Percentiles rank a stretch among this genome's conserved stretches.
These are phyloP conservation scores for Vombatus ursinus DNA, from an alignment of 2,113 vertebrate species.

Conservation along the genomic window DNA sequence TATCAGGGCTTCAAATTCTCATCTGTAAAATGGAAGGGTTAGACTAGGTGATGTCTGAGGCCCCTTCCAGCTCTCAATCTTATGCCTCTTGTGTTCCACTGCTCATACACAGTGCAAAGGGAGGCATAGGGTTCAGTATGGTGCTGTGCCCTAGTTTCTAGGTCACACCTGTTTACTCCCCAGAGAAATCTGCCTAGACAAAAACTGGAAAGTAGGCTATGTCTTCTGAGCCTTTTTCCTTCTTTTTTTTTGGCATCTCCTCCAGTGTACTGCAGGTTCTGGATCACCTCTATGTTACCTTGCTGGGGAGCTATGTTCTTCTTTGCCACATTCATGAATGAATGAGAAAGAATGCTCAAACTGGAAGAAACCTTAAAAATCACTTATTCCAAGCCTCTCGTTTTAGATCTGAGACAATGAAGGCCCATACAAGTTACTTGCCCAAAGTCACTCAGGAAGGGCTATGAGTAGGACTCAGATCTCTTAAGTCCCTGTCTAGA, in stretches of 20 bases:
- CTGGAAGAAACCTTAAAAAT: background rate
- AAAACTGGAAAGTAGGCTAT: conserved; percentile 26
- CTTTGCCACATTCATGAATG: background rate
- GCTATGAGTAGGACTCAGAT: background rate
- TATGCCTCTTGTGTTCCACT: background rate
- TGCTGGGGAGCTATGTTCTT: background rate
- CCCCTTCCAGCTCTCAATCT: background rate
- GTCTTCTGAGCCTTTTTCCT: background rate
- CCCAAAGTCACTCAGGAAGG: background rate
- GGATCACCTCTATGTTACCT: background rate
- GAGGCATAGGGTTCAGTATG: background rate
- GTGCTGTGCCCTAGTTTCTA: background rate
- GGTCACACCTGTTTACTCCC: conserved; percentile 21
- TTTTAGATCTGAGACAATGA: background rate
- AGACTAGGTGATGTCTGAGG: background rate
- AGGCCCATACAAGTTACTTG: background rate
- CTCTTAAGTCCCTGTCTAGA: background rate
- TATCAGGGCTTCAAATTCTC: background rate
- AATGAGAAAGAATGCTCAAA: background rate
- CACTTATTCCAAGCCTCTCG: background rate
- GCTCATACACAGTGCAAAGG: background rate
- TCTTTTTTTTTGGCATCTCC: background rate
- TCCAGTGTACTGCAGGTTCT: background rate
- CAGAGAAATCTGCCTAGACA: background rate
- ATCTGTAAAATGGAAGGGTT: background rate